Percentiles rank a stretch among this genome's conserved stretches.
Evolutionary conservation across 1,140 invertebrate genomes (phyloP).

Genomic region (Rhynchophorus ferrugineus): DNA sequence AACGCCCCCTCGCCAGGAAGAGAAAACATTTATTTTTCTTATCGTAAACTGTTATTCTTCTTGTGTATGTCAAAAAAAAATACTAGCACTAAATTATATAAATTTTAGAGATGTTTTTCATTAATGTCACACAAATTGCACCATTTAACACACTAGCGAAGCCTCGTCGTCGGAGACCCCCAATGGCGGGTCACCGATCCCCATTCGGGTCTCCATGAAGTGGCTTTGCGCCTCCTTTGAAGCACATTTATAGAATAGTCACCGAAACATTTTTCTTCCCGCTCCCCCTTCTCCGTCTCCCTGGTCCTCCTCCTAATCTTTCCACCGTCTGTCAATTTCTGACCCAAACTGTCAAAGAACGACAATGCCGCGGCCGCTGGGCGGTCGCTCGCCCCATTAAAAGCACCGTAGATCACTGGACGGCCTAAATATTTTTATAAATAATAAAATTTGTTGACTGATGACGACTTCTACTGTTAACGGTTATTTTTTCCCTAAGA

Average conservation of each 20-base stretch:
- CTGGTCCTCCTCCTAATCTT: background rate
- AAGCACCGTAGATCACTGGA: slow-evolving; percentile 17
- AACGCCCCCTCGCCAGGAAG: slow-evolving; percentile 23
- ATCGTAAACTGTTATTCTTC: slow-evolving; percentile 27
- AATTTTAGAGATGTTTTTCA: slow-evolving; percentile 28
- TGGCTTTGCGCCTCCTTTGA: background rate
- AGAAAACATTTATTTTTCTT: slow-evolving; percentile 32
- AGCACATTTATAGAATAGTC: slow-evolving; percentile 23
- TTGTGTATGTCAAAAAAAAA: slow-evolving; percentile 32
- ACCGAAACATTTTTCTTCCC: slow-evolving; percentile 17
- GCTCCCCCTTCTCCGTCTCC: slow-evolving; percentile 9
- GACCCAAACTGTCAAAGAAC: slow-evolving; percentile 16
- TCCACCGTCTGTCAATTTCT: slow-evolving; percentile 2
- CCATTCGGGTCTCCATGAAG: too few relatives aligned
- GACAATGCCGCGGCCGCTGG: background rate
- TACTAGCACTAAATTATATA: slow-evolving; percentile 30
- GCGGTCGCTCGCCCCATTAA: slow-evolving; percentile 1
- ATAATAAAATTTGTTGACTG: slow-evolving; percentile 35
- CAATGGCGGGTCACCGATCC: too few relatives aligned
- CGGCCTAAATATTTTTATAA: slow-evolving; percentile 39
- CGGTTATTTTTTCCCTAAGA: slow-evolving; percentile 27
- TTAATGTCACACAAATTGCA: slow-evolving; percentile 32
- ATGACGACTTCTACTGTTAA: slow-evolving; percentile 28
- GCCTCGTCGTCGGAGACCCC: too few relatives aligned
- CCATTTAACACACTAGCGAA: slow-evolving; percentile 26